Percentiles rank a stretch among this genome's conserved stretches.
phyloP scores from a whole-genome alignment of 1,140 invertebrate genomes.

The Zaprionus africanus region DNA sequence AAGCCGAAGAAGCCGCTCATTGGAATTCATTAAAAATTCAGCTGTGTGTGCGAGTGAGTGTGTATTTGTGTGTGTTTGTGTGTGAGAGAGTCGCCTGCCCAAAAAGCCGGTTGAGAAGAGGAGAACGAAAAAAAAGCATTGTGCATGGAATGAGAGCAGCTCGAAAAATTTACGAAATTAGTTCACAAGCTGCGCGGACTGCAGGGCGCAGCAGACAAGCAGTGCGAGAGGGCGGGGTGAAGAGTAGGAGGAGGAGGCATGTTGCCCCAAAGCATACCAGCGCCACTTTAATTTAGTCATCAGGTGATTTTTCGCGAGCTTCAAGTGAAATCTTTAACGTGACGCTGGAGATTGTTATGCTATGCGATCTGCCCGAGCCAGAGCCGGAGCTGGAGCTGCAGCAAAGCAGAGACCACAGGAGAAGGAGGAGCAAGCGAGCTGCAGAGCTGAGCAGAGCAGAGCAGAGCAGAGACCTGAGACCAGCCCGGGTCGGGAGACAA shows the following conservation, averaged over 20 bases:
- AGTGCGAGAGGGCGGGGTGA: background rate
- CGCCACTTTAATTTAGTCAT: slow-evolving; percentile 84
- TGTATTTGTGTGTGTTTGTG: slow-evolving; percentile 24
- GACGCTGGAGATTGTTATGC: slow-evolving; percentile 82
- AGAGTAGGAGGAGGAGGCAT: slow-evolving; percentile 42
- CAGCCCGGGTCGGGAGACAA: slow-evolving; percentile 8
- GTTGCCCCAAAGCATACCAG: slow-evolving; percentile 69
- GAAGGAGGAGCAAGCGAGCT: background rate
- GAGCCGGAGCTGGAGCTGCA: background rate
- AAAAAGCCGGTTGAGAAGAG: slow-evolving; percentile 74
- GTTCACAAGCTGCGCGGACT: slow-evolving; percentile 71
- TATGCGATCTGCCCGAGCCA: slow-evolving; percentile 49
- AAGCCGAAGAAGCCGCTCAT: slow-evolving; percentile 64
- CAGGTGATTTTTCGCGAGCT: slow-evolving; percentile 83
- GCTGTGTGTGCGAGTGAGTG: slow-evolving; percentile 46
- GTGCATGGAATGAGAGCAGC: slow-evolving; percentile 79
- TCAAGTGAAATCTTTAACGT: slow-evolving; percentile 83
- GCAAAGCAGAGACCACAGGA: slow-evolving; percentile 3
- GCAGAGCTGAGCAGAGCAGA: too few relatives aligned
- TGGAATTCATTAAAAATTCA: slow-evolving; percentile 84
- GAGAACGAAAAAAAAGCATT: slow-evolving; percentile 53
- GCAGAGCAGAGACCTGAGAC: background rate
- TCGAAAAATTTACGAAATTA: slow-evolving; percentile 84
- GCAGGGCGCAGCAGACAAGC: background rate
- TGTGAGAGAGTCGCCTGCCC: slow-evolving; percentile 67